A percentile compares a stretch with the other conserved stretches of the same genome.
phyloP scores from a whole-genome alignment of 2,797 vertebrate species.

The Danio choprae region DNA sequence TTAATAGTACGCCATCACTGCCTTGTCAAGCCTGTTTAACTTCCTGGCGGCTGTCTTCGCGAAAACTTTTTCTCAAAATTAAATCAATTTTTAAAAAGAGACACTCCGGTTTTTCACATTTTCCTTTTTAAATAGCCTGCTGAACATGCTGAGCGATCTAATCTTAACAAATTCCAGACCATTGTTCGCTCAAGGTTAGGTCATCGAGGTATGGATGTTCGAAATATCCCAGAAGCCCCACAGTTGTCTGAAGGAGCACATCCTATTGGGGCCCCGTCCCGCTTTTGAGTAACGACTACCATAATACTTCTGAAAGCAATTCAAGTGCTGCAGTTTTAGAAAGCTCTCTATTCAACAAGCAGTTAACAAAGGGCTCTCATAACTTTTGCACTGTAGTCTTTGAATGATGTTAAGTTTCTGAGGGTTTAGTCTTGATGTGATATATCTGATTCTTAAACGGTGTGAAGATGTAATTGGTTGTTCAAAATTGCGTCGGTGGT shows the following conservation, averaged over 20 bases:
- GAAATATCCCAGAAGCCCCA: constrained; percentile 49
- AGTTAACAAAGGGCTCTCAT: constrained; percentile 27
- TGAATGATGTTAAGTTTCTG: constrained; percentile 10
- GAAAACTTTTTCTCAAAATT: constrained; percentile 68
- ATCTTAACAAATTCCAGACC: constrained; percentile 75
- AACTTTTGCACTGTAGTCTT: constrained; percentile 8
- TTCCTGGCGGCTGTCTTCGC: constrained; percentile 70
- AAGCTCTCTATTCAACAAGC: constrained; percentile 35
- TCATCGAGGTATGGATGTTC: constrained; percentile 31
- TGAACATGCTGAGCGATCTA: constrained; percentile 51
- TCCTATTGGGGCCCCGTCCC: constrained; percentile 50
- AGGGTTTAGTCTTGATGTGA: background rate
- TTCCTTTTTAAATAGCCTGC: constrained; percentile 12
- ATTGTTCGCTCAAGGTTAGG: constrained; percentile 57
- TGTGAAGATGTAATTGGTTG: constrained; percentile 28
- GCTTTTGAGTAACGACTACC: constrained; percentile 53
- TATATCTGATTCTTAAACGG: constrained; percentile 20
- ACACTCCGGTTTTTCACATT: constrained; percentile 57
- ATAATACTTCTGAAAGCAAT: constrained; percentile 51
- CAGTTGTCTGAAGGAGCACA: constrained; percentile 47
- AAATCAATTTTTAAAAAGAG: constrained; percentile 56
- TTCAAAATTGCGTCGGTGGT: constrained; percentile 31
- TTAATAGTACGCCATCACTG: constrained; percentile 74
- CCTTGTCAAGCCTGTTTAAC: constrained; percentile 78
- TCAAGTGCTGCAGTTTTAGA: constrained; percentile 25